Conservation (phyloP, 2,113 vertebrate genomes). For the Meleagris gallopavo region DNA sequence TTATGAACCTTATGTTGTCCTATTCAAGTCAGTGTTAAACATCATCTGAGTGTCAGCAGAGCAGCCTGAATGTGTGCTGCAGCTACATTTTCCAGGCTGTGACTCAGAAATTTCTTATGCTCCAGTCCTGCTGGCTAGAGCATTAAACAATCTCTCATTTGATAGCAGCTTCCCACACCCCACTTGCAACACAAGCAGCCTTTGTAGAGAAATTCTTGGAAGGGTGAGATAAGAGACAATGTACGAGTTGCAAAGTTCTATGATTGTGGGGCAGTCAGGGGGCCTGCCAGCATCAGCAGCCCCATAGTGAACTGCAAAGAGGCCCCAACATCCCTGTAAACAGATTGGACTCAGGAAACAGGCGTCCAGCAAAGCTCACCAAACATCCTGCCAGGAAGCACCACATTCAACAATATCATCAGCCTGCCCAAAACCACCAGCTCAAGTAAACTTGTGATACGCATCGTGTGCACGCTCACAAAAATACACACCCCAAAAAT, state of each 20-base stretch:
- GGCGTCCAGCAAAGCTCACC: constrained; percentile 78
- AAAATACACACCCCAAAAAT: background rate
- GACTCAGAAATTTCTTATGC: background rate
- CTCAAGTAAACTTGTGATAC: background rate
- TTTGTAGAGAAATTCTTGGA: constrained; percentile 68
- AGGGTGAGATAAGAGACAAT: constrained; percentile 62
- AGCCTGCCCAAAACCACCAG: constrained; percentile 24
- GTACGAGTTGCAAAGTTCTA: background rate
- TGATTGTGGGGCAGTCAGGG: background rate
- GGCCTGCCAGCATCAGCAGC: constrained; percentile 13
- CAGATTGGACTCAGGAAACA: constrained; percentile 80
- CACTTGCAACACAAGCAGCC: constrained; percentile 38
- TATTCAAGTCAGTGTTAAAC: background rate
- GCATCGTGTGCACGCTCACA: background rate
- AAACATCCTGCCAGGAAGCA: constrained; percentile 87
- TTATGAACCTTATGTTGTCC: background rate
- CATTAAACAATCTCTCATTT: constrained; percentile 17
- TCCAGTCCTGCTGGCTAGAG: background rate
- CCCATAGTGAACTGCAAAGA: background rate
- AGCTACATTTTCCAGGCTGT: background rate
- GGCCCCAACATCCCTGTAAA: constrained; percentile 76
- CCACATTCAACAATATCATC: constrained; percentile 75
- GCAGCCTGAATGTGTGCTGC: background rate
- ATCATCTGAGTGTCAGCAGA: background rate
- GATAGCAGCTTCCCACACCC: background rate